Base-by-base conservation (phyloP, 2,113 vertebrate species). In the Syrrhaptes paradoxus region DNA sequence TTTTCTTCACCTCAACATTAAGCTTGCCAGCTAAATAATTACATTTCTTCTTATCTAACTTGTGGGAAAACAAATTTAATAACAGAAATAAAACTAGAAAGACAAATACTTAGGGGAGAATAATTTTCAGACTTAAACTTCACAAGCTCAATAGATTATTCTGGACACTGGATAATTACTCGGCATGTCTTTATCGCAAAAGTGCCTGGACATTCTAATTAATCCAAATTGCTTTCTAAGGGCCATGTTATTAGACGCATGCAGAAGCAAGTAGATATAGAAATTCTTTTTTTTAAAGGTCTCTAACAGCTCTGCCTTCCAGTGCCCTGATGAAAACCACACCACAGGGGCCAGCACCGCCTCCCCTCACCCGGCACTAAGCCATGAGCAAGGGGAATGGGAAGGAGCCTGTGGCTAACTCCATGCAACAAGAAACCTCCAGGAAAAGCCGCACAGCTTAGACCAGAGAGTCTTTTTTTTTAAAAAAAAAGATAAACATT, bases 221-320 rank as follows among this genome's bases (percentile, higher is more conserved):
- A 97, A 96, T 94, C 92, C 95, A 96, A 96, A 97, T 96, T 96
- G 74, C 92, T 96, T 96, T 96, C 96, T 80, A 94, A 95, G 95
- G 95, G 92, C 95, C 90, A 57, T 65, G 75, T 67, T 90, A 96
- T 95, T 96, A 94, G 85, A 57, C 65, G 52, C 54, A 96, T 72
- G 79, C 65, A 96, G 87, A 77, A 95, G 9, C 48, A 77, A 75
- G 22, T 41, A 94, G 87, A 93, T 91, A 94, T 1, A 74, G 78
- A 91, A 89, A 70, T 61, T 74, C 31, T n/a, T 38, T 6, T 71
- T 87, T 62, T 17, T 17, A 34, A 55, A 80, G 43, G 85, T 86
- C 48, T 71, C 24, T 41, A 31, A 22, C 32, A 78, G 78, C n/a
- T 73, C 67, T 59, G 74, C 5, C 74, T 45, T n/a, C 29, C 29